Base-by-base conservation (phyloP, 2,888 invertebrate species). In the Tachina fera region DNA sequence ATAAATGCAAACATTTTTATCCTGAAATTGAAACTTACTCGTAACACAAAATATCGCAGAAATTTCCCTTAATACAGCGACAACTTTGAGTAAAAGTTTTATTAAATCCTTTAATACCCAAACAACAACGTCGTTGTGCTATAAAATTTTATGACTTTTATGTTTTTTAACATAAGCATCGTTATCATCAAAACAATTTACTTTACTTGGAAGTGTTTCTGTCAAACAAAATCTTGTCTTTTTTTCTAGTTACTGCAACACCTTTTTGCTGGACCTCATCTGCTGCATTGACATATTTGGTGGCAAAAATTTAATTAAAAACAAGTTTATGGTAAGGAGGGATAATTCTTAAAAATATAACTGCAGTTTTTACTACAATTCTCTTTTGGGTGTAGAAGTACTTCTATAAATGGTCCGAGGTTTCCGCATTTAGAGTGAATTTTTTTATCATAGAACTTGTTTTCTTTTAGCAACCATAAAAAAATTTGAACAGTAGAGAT, bases 291-390 rank as follows among this genome's bases (percentile, higher is more conserved):
- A 53, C 79, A 83, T 83, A 85, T 75, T 87, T 87, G 84, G 84
- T 85, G 87, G 87, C 75, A 81, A 87, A 88, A 80, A 87, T 87
- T 88, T 87, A 88, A 87, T 88, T 87, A 87, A 88, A 84, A 84
- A 16, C 63, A 63, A 79, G 39, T 63, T 79, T 1, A 1, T 63
- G n/a, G 41, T 58, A 16, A 60, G 16, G 16, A 43, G 65, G 60
- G 16, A 1, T 6, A 13, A n/a, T 9, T 68, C 43, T 19, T 47
- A 16, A 43, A 53, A 31, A 31, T 5, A 16, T 4, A 67, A 14
- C 13, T 49, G 49, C 0, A 51, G 0, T 31, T 31, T 31, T 31
- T 31, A 31, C 0, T 31, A 1, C 31, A 31, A 6, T 31, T 31
- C 31, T 31, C 31, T 31, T 31, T 31, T 6, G 31, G 1, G 6